A percentile compares a stretch with the other conserved stretches of the same genome.
phyloP scores from a whole-genome alignment of 2,888 invertebrate species.

The Gastracanthus pulcherrimus region DNA sequence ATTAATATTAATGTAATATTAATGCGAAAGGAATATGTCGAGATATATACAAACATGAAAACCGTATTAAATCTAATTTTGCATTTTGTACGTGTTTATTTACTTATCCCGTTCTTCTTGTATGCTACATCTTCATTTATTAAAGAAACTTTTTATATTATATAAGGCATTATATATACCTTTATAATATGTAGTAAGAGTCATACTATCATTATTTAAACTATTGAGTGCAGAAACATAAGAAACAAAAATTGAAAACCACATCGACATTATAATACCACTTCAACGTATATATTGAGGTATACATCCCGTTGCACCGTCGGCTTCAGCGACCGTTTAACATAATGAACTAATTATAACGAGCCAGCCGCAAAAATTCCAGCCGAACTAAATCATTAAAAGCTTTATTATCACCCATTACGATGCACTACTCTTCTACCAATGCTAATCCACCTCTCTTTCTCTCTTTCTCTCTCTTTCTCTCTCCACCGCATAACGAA shows the following conservation, averaged over 20 bases:
- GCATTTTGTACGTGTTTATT: too few relatives aligned
- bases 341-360: conserved; percentile 17
- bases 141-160: not conserved
- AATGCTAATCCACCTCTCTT: conserved; percentile 18
- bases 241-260: not conserved
- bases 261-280: too few relatives aligned
- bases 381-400: conserved; percentile 42
- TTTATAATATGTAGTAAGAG: not conserved
- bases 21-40: too few relatives aligned
- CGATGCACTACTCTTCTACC: conserved; percentile 31
- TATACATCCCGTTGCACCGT: too few relatives aligned
- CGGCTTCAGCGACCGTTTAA: not conserved
- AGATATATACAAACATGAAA: not conserved
- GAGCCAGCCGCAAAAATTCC: not conserved
- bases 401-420: conserved; percentile 44
- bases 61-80: not conserved
- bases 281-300: too few relatives aligned
- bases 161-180: too few relatives aligned
- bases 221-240: not conserved
- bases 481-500: too few relatives aligned
- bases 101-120: too few relatives aligned
- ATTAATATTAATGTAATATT: too few relatives aligned
- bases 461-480: not conserved
- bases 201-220: not conserved
- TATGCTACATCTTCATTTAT: not conserved